Evolutionary conservation across 2,797 vertebrate species (phyloP).

Genomic region (Psittacula derbiana): DNA sequence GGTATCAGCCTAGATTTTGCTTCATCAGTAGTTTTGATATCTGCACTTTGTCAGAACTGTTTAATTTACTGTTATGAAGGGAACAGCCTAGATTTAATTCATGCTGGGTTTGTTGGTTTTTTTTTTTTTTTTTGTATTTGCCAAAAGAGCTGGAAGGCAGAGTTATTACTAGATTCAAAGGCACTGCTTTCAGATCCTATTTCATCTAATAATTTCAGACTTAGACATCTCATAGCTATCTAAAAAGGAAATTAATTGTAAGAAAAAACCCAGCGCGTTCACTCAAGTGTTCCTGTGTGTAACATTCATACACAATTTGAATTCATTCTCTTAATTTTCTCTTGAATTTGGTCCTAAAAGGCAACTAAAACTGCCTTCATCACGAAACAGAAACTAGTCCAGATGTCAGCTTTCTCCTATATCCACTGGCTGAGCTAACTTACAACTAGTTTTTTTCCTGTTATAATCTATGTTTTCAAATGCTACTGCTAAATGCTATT

Average conservation of each 20-base stretch:
- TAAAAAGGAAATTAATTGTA: slow-evolving; percentile 54
- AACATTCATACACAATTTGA: neutral
- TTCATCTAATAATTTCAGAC: slow-evolving; percentile 49
- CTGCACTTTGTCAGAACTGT: neutral
- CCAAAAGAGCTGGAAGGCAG: slow-evolving; percentile 19
- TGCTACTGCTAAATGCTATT: neutral
- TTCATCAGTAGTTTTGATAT: slow-evolving; percentile 22
- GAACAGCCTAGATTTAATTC: slow-evolving; percentile 17
- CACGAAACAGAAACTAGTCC: neutral
- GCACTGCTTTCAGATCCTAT: slow-evolving; percentile 34
- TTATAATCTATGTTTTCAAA: neutral
- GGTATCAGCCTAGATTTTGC: slow-evolving; percentile 18
- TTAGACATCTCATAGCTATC: slow-evolving; percentile 4
- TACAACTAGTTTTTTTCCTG: neutral
- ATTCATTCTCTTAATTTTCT: slow-evolving; percentile 13
- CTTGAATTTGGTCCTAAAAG: neutral
- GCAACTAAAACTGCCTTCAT: slow-evolving; percentile 12
- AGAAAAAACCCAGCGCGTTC: neutral
- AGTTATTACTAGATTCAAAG: neutral
- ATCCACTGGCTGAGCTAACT: neutral
- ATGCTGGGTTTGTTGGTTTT: neutral
- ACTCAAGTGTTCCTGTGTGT: neutral
- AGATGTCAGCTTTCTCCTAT: neutral
- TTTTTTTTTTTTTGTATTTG: slow-evolving; percentile 7
- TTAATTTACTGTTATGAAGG: slow-evolving; percentile 29